Conservation (phyloP, 2,113 vertebrate species). For the Cyprinus carpio region DNA sequence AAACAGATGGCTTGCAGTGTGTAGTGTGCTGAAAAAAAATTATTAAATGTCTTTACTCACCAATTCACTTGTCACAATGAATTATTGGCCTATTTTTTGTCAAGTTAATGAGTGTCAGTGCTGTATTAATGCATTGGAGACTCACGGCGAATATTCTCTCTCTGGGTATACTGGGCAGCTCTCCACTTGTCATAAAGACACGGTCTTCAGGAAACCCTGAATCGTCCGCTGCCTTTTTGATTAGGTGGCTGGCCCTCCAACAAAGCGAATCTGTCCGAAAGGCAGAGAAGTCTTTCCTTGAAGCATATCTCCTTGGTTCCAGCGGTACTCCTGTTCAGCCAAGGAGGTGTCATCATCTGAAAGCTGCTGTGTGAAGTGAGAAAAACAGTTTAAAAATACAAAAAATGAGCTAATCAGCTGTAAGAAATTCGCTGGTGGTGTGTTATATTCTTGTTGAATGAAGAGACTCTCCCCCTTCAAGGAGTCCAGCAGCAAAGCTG, state of each 20-base stretch:
- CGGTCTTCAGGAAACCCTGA: neutral
- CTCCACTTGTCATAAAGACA: constrained; percentile 13
- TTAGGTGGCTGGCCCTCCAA: neutral
- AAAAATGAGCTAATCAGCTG: neutral
- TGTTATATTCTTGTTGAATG: neutral
- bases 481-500: neutral
- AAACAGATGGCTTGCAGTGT: neutral
- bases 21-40: constrained; percentile 19
- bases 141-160: constrained; percentile 28
- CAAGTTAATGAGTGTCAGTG: neutral
- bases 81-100: neutral
- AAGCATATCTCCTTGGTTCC: neutral
- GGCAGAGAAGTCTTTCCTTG: neutral
- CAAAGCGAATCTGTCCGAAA: neutral
- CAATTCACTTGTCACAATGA: neutral
- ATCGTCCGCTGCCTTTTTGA: neutral
- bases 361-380: neutral
- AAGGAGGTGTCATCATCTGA: neutral
- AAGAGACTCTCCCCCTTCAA: neutral
- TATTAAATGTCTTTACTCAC: neutral
- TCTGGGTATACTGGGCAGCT: neutral
- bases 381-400: too few relatives aligned
- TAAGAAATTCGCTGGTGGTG: neutral
- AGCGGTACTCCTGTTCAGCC: neutral
- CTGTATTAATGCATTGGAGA: neutral